Evolutionary conservation across 2,797 vertebrate species (phyloP).

Genomic region (Sebastes ruberrimus): DNA sequence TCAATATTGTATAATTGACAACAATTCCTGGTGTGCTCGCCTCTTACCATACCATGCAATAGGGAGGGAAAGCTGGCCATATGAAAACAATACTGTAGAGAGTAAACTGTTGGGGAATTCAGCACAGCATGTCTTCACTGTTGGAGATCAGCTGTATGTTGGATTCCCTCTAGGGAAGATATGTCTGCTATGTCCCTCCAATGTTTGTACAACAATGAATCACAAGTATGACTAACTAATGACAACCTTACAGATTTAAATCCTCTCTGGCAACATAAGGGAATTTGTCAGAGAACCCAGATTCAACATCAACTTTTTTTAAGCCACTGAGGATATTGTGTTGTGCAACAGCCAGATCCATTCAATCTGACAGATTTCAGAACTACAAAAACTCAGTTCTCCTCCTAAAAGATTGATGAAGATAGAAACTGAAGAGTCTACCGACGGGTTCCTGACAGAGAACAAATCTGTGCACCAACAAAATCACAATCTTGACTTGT

Average conservation of each 20-base stretch:
- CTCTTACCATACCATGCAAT: not conserved
- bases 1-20: not conserved
- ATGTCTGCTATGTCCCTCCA: not conserved
- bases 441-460: not conserved
- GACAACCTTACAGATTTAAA: not conserved
- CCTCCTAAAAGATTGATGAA: not conserved
- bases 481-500: conserved; percentile 9
- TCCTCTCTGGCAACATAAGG: not conserved
- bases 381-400: not conserved
- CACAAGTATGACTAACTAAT: not conserved
- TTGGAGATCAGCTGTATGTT: not conserved
- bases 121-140: not conserved
- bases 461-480: not conserved
- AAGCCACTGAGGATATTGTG: not conserved
- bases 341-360: not conserved
- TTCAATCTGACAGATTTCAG: not conserved
- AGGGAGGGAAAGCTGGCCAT: not conserved
- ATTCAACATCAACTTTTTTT: not conserved
- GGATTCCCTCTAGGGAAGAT: not conserved
- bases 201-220: not conserved
- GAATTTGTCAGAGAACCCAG: not conserved
- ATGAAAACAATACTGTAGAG: not conserved
- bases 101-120: not conserved
- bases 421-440: not conserved
- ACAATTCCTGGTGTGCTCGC: no score